Percentiles rank a stretch among this genome's conserved stretches.
Evolutionary conservation across 2,888 invertebrate species (phyloP).

Genomic region (Cylindroiulus punctatus): DNA sequence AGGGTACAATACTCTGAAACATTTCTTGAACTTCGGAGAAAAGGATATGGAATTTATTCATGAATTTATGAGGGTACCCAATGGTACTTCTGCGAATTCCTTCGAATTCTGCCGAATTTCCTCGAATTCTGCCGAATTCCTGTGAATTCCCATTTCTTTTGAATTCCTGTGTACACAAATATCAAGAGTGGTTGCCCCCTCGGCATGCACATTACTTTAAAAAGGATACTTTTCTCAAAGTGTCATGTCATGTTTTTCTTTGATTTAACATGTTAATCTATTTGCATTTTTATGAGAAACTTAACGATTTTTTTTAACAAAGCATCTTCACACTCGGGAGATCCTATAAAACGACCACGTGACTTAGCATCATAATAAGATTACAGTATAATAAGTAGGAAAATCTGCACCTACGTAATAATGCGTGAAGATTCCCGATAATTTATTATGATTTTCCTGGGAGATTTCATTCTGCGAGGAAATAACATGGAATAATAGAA

Average conservation of each 20-base stretch:
- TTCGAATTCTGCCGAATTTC: too few relatives aligned
- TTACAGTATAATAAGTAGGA: conserved; percentile 16
- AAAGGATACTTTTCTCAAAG: neutral
- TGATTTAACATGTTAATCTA: neutral
- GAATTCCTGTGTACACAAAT: too few relatives aligned
- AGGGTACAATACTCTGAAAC: too few relatives aligned
- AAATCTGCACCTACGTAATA: conserved; percentile 6
- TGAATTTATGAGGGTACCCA: too few relatives aligned
- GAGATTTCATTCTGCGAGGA: conserved; percentile 18
- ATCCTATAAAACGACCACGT: neutral
- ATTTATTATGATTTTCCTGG: conserved; percentile 18
- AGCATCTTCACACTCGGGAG: neutral
- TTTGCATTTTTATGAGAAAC: neutral
- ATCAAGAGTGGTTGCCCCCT: too few relatives aligned
- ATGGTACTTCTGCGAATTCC: too few relatives aligned
- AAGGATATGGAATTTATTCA: too few relatives aligned
- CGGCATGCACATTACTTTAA: too few relatives aligned
- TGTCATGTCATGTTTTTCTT: neutral
- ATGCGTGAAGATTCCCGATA: conserved; percentile 18
- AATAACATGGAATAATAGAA: conserved; percentile 18
- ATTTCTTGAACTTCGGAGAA: too few relatives aligned
- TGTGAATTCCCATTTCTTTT: too few relatives aligned
- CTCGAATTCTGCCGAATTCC: too few relatives aligned
- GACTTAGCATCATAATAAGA: neutral
- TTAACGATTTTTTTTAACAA: neutral